These are phyloP conservation scores for Amphimedon queenslandica DNA, from an alignment of 37 sponge, comb jelly and placozoan species.

Conservation along the genomic window DNA sequence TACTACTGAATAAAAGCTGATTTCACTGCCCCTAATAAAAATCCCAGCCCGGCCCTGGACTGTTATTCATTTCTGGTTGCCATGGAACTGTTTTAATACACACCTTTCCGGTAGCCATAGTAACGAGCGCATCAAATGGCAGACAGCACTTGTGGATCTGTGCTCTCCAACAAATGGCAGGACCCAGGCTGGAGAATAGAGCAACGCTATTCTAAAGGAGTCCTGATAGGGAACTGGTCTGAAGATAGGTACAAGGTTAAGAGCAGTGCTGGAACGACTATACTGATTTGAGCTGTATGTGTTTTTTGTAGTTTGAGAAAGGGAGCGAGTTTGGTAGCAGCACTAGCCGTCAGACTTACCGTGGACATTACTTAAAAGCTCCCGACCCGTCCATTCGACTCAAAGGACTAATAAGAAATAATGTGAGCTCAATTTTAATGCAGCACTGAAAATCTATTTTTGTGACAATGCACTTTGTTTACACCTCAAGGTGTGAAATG, in stretches of 20 bases:
- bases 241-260: constrained; percentile 66
- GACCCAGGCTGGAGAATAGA: constrained; percentile 85
- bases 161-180: constrained; percentile 61
- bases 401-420: constrained; percentile 55
- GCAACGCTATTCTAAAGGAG: constrained; percentile 69
- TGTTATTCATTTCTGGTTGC: too few species aligned
- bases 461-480: too few species aligned
- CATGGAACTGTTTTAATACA: too few species aligned
- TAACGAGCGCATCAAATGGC: too few species aligned
- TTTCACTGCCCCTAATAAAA: too few species aligned
- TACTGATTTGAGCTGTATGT: neutral
- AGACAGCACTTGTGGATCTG: too few species aligned
- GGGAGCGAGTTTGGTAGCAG: constrained; percentile 46
- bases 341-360: constrained; percentile 58
- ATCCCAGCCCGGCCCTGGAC: too few species aligned
- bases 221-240: constrained; percentile 91
- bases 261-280: neutral
- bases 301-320: constrained; percentile 57
- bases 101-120: too few species aligned
- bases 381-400: constrained; percentile 71
- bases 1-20: too few species aligned
- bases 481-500: too few species aligned
- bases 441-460: too few species aligned
- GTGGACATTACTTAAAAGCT: constrained; percentile 9
- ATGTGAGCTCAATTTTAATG: too few species aligned